Evolutionary conservation across 30 jellyfish, hydroid and myxozoan genomes (phyloP).

Genomic region (Phacellophora camtschatica): DNA sequence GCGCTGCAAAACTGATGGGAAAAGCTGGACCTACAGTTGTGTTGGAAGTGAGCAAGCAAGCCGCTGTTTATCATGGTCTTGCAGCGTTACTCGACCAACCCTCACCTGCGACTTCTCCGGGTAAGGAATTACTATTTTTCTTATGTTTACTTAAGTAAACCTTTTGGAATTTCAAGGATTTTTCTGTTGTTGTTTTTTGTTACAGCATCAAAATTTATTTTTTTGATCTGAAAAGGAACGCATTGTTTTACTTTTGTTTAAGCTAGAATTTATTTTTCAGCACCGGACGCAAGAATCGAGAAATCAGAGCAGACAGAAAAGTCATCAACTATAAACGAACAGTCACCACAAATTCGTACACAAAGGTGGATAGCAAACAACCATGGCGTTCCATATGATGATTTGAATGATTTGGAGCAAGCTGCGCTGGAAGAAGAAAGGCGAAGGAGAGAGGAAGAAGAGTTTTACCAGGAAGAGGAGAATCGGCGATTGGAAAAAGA

Average conservation of each 20-base stretch:
- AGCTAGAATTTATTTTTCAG: background rate
- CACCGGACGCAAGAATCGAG: background rate
- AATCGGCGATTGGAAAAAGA: conserved; percentile 30
- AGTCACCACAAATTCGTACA: conserved; percentile 68
- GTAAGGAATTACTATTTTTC: background rate
- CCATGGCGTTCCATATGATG: conserved; percentile 16
- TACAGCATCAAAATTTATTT: background rate
- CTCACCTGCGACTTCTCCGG: conserved; percentile 50
- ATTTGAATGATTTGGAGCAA: conserved; percentile 36
- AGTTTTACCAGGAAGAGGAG: conserved; percentile 36
- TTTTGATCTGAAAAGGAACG: background rate
- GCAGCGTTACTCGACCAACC: conserved; percentile 60
- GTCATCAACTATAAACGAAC: conserved; percentile 58
- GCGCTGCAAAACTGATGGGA: conserved; percentile 97
- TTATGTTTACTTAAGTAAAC: background rate
- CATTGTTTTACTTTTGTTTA: background rate
- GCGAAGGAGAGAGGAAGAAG: conserved; percentile 47
- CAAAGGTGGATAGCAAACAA: conserved; percentile 67
- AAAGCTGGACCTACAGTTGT: conserved; percentile 81
- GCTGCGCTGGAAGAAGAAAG: conserved; percentile 40
- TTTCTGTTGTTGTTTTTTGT: background rate
- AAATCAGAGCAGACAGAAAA: conserved; percentile 50
- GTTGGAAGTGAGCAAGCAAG: conserved; percentile 77
- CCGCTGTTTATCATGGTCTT: conserved; percentile 94
- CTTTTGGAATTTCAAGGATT: background rate